Conservation (phyloP, 2,888 invertebrate species). For the Rhogogaster chlorosoma region DNA sequence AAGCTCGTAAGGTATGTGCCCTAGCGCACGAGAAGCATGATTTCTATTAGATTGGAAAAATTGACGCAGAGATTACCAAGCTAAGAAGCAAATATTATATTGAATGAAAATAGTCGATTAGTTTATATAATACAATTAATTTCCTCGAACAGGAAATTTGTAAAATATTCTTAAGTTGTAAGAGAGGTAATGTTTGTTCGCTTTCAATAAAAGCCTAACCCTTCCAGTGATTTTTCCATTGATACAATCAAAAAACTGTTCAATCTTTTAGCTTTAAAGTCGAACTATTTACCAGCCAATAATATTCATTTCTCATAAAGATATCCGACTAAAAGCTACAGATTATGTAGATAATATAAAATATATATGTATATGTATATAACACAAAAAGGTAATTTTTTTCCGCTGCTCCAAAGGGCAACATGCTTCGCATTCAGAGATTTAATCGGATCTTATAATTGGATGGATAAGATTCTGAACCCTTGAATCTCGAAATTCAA, state of each 20-base stretch:
- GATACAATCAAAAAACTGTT: neutral
- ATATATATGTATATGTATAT: neutral
- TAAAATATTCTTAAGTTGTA: neutral
- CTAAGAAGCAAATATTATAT: neutral
- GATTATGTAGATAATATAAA: constrained; percentile 33
- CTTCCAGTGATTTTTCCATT: neutral
- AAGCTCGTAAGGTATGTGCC: constrained; percentile 14
- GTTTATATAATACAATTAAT: neutral
- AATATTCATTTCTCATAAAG: constrained; percentile 26
- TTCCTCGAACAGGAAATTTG: neutral
- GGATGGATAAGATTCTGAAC: neutral
- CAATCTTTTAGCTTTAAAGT: neutral
- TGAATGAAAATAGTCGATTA: neutral
- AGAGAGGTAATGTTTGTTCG: neutral
- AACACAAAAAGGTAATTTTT: constrained; percentile 32
- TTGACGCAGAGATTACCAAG: constrained; percentile 27
- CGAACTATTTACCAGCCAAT: neutral
- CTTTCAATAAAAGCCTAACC: neutral
- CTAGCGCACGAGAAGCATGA: neutral
- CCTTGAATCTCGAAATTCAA: neutral
- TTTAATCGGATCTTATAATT: constrained; percentile 2
- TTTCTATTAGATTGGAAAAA: neutral
- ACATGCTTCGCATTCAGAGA: neutral
- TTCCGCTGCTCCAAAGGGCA: neutral
- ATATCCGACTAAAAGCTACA: constrained; percentile 12